A percentile compares a stretch with the other conserved stretches of the same genome.
These are phyloP conservation scores for Polymixis lichenea DNA, from an alignment of 2,888 invertebrate genomes.

Conservation along the genomic window DNA sequence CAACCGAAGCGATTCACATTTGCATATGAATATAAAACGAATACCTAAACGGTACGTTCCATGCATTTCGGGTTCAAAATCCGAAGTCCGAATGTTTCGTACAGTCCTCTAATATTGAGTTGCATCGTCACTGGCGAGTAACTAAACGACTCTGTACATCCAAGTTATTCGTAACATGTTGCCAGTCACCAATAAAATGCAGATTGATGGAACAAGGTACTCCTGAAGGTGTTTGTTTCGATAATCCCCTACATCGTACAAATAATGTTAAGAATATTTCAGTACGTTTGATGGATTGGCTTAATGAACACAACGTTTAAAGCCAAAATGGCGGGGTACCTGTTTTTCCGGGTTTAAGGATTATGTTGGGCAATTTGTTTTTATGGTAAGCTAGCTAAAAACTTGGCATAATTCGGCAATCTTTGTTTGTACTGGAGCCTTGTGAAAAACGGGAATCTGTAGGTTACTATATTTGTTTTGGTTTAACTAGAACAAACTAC, in stretches of 20 bases:
- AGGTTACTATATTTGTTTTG: not conserved
- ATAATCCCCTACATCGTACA: conserved; percentile 9
- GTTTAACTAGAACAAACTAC: not conserved
- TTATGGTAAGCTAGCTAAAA: too few species aligned
- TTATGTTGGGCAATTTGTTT: conserved; percentile 29
- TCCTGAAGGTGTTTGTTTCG: conserved; percentile 40
- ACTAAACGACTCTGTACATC: conserved; percentile 32
- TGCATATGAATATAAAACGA: conserved; percentile 40
- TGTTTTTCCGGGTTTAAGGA: conserved; percentile 18
- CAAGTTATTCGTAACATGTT: conserved; percentile 33
- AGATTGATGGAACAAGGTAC: conserved; percentile 34
- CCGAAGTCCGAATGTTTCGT: conserved; percentile 22
- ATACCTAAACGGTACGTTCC: conserved; percentile 15
- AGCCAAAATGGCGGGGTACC: conserved; percentile 13
- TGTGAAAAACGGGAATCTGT: too few species aligned
- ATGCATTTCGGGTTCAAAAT: conserved; percentile 27
- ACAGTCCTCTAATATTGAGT: conserved; percentile 46
- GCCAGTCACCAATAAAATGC: conserved; percentile 49
- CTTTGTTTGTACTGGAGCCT: not conserved
- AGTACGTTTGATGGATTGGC: conserved; percentile 38
- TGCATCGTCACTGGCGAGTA: conserved; percentile 42
- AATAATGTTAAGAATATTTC: conserved; percentile 39
- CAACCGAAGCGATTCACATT: conserved; percentile 23
- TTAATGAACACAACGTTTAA: conserved; percentile 9
- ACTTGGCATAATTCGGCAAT: conserved; percentile 16